phyloP scores from a whole-genome alignment of 2,888 invertebrate species.

The Eupeodes luniger region DNA sequence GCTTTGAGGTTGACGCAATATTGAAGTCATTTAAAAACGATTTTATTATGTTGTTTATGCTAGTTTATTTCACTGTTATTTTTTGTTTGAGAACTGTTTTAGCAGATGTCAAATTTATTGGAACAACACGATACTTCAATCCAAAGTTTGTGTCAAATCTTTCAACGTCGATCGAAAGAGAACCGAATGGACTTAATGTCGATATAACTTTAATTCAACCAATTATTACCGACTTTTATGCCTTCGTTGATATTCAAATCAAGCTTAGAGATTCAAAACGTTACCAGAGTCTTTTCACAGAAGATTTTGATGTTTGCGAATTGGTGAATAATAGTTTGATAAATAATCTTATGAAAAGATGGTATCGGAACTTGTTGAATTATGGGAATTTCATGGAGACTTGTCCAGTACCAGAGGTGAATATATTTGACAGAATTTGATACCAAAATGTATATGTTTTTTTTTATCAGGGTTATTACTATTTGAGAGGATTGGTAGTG shows the following conservation, averaged over 20 bases:
- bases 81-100: not conserved
- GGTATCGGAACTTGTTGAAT: constrained; percentile 65
- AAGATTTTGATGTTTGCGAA: constrained; percentile 78
- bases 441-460: not conserved
- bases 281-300: constrained; percentile 78
- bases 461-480: constrained; percentile 46
- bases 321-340: constrained; percentile 70
- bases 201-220: constrained; percentile 46
- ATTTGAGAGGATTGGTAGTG: constrained; percentile 36
- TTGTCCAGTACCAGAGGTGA: constrained; percentile 70
- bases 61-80: not conserved
- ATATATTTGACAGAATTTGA: not conserved
- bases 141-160: constrained; percentile 54
- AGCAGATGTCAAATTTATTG: constrained; percentile 40
- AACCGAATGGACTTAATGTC: constrained; percentile 44
- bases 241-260: constrained; percentile 53
- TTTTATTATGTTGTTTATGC: not conserved
- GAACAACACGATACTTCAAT: constrained; percentile 45
- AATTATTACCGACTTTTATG: constrained; percentile 46
- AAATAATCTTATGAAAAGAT: constrained; percentile 62
- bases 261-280: constrained; percentile 50
- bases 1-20: not conserved
- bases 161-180: constrained; percentile 26
- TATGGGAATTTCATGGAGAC: constrained; percentile 72
- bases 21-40: not conserved